phyloP scores from a whole-genome alignment of 2,888 invertebrate species.

The Hypercompe scribonia region DNA sequence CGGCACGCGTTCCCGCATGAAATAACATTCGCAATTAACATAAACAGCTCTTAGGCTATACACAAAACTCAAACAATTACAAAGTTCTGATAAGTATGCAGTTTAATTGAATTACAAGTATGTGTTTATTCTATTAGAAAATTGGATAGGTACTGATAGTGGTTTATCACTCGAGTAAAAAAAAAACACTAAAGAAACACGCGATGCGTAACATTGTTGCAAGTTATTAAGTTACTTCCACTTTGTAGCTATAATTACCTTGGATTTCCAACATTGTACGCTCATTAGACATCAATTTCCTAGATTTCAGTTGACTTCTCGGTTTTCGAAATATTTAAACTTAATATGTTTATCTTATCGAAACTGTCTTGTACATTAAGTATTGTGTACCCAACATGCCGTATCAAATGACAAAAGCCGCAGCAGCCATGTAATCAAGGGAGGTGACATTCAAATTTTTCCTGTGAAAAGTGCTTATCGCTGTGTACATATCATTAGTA shows the following conservation, averaged over 20 bases:
- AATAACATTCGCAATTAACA: slow-evolving; percentile 69
- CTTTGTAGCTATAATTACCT: slow-evolving; percentile 3
- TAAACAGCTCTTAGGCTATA: slow-evolving; percentile 62
- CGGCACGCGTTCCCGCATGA: slow-evolving; percentile 74
- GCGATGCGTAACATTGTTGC: slow-evolving; percentile 14
- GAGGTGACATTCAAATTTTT: slow-evolving; percentile 77
- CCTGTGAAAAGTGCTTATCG: slow-evolving; percentile 78
- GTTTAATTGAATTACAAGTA: slow-evolving; percentile 27
- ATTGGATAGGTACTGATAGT: slow-evolving; percentile 3
- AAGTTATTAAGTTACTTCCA: slow-evolving; percentile 5
- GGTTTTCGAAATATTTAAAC: neutral
- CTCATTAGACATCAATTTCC: neutral
- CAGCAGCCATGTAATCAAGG: slow-evolving; percentile 61
- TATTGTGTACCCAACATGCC: slow-evolving; percentile 15
- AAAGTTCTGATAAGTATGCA: slow-evolving; percentile 26
- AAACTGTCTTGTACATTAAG: slow-evolving; percentile 11
- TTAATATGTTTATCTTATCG: neutral
- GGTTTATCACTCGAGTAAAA: slow-evolving; percentile 1
- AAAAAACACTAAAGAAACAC: slow-evolving; percentile 15
- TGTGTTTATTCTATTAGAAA: slow-evolving; percentile 17
- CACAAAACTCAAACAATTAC: slow-evolving; percentile 16
- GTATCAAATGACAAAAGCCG: slow-evolving; percentile 34
- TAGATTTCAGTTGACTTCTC: neutral
- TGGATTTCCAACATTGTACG: neutral
- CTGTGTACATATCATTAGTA: slow-evolving; percentile 86